These are phyloP conservation scores for Tupaia tana DNA, from an alignment of 2,113 vertebrate species.

Conservation along the genomic window DNA sequence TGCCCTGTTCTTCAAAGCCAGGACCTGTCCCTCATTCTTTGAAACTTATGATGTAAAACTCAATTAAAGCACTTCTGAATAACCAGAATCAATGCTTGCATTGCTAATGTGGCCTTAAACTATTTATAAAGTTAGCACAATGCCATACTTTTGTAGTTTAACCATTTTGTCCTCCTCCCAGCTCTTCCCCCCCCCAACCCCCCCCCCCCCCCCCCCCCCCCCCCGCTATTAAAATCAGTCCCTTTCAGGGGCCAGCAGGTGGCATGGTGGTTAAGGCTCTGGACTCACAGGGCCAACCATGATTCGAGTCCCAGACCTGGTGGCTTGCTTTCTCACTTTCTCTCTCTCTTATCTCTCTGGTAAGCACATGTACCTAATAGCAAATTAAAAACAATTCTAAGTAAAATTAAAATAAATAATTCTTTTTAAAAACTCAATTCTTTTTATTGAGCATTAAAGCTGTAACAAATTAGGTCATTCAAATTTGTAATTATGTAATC, in stretches of 20 bases:
- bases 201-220: no score
- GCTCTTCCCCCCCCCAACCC: no score
- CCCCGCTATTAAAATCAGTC: neutral
- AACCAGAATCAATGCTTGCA: neutral
- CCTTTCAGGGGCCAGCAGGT: neutral
- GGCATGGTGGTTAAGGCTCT: no score
- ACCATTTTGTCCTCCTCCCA: neutral
- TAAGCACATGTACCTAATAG: no score
- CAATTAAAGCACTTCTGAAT: constrained; percentile 30
- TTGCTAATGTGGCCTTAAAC: neutral
- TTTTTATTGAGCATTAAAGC: constrained; percentile 46
- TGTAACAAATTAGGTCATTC: neutral
- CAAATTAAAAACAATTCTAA: no score
- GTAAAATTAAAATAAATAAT: no score
- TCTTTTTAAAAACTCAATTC: no score
- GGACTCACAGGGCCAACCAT: no score
- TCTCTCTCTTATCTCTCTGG: no score
- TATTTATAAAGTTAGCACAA: constrained; percentile 45
- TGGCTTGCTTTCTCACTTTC: no score
- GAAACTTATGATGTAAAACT: constrained; percentile 8
- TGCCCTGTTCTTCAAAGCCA: constrained; percentile 16
- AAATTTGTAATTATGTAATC: constrained; percentile 12
- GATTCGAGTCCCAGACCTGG: no score
- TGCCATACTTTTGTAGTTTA: constrained; percentile 7
- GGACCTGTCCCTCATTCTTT: neutral